phyloP scores from a whole-genome alignment of 1,140 invertebrate genomes.

The Doryteuthis pealeii region DNA sequence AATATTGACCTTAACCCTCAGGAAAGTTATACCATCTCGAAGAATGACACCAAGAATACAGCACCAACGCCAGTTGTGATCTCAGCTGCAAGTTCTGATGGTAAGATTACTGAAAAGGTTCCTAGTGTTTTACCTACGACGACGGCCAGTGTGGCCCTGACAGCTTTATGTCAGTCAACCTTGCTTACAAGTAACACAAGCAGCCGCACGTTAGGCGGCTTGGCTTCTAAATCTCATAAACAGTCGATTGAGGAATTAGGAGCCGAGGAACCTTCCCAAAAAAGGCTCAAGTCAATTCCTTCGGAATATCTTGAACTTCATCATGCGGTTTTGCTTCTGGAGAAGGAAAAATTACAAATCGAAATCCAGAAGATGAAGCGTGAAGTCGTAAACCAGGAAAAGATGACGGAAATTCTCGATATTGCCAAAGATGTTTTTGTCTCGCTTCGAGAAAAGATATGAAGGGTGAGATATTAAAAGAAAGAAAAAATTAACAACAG shows the following conservation, averaged over 20 bases:
- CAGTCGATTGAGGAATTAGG: neutral
- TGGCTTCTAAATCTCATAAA: neutral
- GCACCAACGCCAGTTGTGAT: neutral
- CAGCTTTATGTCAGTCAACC: neutral
- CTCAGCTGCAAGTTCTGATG: neutral
- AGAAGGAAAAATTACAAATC: constrained; percentile 3
- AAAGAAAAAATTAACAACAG: too few relatives aligned
- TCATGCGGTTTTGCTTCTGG: neutral
- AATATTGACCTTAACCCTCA: neutral
- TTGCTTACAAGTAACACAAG: neutral
- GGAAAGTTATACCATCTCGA: neutral
- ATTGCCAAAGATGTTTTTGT: constrained; percentile 11
- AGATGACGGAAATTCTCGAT: neutral
- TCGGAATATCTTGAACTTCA: constrained; percentile 1
- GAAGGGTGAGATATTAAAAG: too few relatives aligned
- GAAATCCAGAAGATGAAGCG: constrained; percentile 8
- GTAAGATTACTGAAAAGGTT: neutral
- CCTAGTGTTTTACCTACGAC: neutral
- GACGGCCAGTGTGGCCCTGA: neutral
- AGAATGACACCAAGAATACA: neutral
- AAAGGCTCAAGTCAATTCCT: neutral
- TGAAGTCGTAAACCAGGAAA: constrained; percentile 7
- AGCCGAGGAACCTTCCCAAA: neutral
- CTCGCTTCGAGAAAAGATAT: neutral
- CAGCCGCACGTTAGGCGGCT: neutral